Base-by-base conservation (phyloP, 2,888 invertebrate species). In the Nineta flava region DNA sequence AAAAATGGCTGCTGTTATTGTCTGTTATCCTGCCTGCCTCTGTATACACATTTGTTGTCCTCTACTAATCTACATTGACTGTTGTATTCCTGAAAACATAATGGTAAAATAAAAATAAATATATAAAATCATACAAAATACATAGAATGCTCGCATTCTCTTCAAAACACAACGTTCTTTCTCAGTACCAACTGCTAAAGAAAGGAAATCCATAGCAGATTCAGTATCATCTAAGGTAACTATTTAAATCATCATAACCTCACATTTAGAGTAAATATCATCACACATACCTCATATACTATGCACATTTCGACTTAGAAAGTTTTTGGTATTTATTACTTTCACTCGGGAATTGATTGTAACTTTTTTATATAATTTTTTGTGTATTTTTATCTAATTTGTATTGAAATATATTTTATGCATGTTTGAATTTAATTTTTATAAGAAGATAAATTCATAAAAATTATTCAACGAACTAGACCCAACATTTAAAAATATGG, bases 161-260 rank as follows among this genome's bases (percentile, higher is more conserved):
- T 88, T 88, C 72, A 90, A 90, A 75, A 88, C 88, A 58, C 90
- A 90, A 74, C 79, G 92, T 63, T 91, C 91, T 58, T 88, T 90
- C 69, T 92, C 91, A 62, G 87, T 92, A 70, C 92, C 92, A 55
- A 87, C 88, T 40, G 83, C 90, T 53, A 90, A 90, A 74, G 86
- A 85, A 66, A 62, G 79, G 68, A 62, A 75, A 71, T 44, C 67
- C 50, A 61, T 62, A 53, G 69, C 70, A 56, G 68, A 68, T 52
- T 54, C 66, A 51, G 70, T 70, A 54, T 57, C 64, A 38, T 26
- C 26, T 6, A 71, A 73, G 68, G 71, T 71, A 68, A 64, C 55
- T 53, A 48, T 54, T 50, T 47, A 13, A 3, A 31, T 44, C 17
- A 43, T 31, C 13, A 26, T 26, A 26, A 26, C 7, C 26, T 26